These are phyloP conservation scores for Nebria brevicollis DNA, from an alignment of 2,888 invertebrate species.

Conservation along the genomic window DNA sequence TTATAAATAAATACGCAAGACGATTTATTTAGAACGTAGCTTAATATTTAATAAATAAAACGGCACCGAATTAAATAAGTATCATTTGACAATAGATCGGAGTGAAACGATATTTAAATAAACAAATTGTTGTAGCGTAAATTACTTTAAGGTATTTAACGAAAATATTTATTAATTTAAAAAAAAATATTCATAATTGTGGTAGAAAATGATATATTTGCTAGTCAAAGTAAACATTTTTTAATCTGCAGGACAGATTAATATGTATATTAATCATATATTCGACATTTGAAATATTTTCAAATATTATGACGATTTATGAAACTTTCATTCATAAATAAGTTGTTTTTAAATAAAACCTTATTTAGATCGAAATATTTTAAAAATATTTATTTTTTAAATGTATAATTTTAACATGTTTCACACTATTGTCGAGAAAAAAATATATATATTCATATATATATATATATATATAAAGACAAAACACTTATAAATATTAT, in stretches of 20 bases:
- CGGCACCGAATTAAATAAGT: not conserved
- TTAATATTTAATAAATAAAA: no score
- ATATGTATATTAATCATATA: not conserved
- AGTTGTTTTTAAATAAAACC: no score
- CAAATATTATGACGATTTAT: no score
- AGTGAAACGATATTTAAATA: not conserved
- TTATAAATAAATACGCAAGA: no score
- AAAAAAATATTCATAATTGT: not conserved
- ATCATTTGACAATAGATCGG: not conserved
- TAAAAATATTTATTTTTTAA: not conserved
- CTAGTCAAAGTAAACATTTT: not conserved
- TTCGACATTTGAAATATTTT: no score
- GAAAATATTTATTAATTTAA: not conserved
- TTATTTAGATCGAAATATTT: not conserved
- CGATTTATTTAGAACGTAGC: no score
- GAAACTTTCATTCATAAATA: no score
- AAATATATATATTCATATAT: not conserved
- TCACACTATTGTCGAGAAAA: not conserved
- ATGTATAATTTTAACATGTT: not conserved
- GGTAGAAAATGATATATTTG: not conserved
- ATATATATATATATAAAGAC: not conserved
- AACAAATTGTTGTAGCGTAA: not conserved
- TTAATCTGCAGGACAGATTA: not conserved
- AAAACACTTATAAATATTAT: not conserved
- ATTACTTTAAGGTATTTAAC: not conserved